Percentiles rank a stretch among this genome's conserved stretches.
Conservation (phyloP, 1,140 invertebrate genomes). For the Pseudomyrmex flavicornis region DNA sequence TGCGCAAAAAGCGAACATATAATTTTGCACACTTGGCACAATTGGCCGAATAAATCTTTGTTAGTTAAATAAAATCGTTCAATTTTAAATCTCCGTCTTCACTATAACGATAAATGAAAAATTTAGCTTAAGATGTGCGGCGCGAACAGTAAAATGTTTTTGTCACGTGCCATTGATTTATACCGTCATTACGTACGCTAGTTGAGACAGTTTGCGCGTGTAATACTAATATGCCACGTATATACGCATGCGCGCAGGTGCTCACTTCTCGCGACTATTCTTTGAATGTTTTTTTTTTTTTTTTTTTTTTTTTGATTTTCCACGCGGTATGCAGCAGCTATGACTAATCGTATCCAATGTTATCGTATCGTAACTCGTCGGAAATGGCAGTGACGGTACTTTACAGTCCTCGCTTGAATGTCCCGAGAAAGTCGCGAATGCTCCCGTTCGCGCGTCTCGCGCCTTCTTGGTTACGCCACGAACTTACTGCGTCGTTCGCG, state of each 20-base stretch:
- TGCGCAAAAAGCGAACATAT: no score
- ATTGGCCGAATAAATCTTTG: no score
- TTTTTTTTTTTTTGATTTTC: slow-evolving; percentile 72
- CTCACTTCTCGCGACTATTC: no score
- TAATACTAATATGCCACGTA: background rate
- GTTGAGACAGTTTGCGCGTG: slow-evolving; percentile 29
- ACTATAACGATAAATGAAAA: no score
- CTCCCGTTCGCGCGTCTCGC: slow-evolving; percentile 17
- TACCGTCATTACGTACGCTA: background rate
- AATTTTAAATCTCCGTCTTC: no score
- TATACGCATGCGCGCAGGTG: no score
- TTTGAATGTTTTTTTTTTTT: background rate
- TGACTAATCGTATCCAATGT: slow-evolving; percentile 65
- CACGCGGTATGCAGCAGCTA: slow-evolving; percentile 53
- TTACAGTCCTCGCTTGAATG: slow-evolving; percentile 51
- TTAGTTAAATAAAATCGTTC: no score
- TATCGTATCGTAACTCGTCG: slow-evolving; percentile 65
- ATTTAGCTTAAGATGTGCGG: background rate
- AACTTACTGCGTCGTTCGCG: slow-evolving; percentile 15
- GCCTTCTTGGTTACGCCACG: slow-evolving; percentile 37
- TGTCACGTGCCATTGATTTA: no score
- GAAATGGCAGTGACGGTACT: slow-evolving; percentile 52
- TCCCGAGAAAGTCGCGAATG: slow-evolving; percentile 31
- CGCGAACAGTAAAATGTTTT: background rate
- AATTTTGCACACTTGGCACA: no score